These are phyloP conservation scores for Xenops minutus DNA, from an alignment of 2,797 vertebrate species.

Conservation along the genomic window DNA sequence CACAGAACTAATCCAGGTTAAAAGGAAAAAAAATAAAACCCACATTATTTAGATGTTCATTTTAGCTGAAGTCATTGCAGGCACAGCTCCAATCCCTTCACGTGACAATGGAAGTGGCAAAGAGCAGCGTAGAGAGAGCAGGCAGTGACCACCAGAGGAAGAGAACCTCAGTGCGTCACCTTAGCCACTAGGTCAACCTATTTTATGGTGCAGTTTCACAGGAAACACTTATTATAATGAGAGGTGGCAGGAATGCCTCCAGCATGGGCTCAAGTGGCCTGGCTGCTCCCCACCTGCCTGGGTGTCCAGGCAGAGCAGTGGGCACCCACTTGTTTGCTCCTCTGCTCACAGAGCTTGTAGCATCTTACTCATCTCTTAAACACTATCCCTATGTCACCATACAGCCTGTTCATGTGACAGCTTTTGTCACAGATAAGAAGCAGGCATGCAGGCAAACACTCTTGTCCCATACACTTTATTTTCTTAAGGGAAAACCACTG, in stretches of 20 bases:
- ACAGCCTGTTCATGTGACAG: neutral
- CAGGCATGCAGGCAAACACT: neutral
- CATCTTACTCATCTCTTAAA: neutral
- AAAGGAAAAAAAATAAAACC: neutral
- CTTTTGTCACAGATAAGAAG: neutral
- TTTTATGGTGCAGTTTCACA: neutral
- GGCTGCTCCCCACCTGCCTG: neutral
- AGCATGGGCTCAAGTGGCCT: neutral
- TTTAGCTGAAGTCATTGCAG: neutral
- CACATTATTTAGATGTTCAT: neutral
- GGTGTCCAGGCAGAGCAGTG: accelerated
- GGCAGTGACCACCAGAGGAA: neutral
- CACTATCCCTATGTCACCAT: neutral
- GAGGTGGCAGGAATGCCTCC: neutral
- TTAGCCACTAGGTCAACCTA: neutral
- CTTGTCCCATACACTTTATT: neutral
- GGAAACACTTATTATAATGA: neutral
- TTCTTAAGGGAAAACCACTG: neutral
- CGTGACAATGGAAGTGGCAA: neutral
- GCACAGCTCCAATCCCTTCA: neutral
- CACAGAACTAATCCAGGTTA: neutral
- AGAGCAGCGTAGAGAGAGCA: neutral
- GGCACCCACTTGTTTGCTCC: accelerated
- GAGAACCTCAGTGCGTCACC: neutral
- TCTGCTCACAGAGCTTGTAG: neutral